Evolutionary conservation across 2,113 vertebrate genomes (phyloP), one percentile per base, ranked within the genome.

Genomic region (Pachyramphus minor): DNA sequence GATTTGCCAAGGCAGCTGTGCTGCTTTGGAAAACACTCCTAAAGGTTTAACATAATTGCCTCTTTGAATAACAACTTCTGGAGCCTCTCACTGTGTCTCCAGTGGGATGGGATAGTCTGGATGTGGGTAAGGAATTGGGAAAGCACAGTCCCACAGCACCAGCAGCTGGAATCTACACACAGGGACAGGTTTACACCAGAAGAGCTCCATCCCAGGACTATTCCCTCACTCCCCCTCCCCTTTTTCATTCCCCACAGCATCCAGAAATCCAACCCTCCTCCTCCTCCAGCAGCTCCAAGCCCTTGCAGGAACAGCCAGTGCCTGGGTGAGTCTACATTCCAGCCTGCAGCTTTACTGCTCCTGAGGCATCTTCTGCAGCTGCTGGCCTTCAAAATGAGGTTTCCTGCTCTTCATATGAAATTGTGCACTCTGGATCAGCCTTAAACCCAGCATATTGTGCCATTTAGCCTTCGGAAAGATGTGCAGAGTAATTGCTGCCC

Each of bases 401-500:
- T 87, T 82, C 35, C 39, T 45, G 78, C 73, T 75, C 53, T 77
- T 79, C 44, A 66, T 30, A 2, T 37, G 78, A 66, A 89, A 75
- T 15, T 49, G 53, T 59, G 35, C 89, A 23, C 52, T 59, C 87
- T 68, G 77, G 45, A 89, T 90, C 66, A 52, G 49, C 37, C 52
- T 56, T 66, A 30, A 79, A 49, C 44, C 75, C 69, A 79, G 83
- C 83, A 78, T 53, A 68, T 49, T 41, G 22, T 14, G 39, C 66
- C 8, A 28, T 81, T 96, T 87, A 90, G 86, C 73, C 91, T 93
- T 89, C 68, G 69, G 69, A 87, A 81, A 78, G 31, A 84, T 4
- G 24, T 39, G 63, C 17, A 10, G 53, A 78, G 14, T 90, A 94
- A 97, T 84, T 90, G 80, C 95, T 95, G 80, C 84, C 84, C 68